Conservation (phyloP, 1,140 invertebrate species). For the Zeugodacus cucurbitae region DNA sequence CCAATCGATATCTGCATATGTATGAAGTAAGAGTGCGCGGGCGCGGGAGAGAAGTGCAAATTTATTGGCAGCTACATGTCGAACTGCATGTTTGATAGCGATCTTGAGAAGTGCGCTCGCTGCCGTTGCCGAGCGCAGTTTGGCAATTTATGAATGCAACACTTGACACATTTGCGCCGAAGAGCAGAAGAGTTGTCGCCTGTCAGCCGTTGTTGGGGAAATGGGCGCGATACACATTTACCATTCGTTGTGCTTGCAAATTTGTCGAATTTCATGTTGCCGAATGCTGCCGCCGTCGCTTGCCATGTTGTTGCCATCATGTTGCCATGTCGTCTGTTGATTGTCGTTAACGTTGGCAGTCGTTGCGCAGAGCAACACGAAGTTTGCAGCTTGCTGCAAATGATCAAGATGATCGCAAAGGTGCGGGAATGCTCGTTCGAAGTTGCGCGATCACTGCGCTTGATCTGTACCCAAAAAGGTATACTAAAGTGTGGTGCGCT, state of each 20-base stretch:
- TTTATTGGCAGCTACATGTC: constrained; percentile 37
- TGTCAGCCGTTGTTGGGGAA: constrained; percentile 28
- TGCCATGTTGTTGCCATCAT: not conserved
- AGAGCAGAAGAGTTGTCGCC: constrained; percentile 32
- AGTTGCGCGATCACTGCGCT: not conserved
- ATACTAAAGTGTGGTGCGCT: not conserved
- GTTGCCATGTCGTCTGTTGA: not conserved
- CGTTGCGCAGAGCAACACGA: not conserved
- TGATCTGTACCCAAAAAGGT: not conserved
- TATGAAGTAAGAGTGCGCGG: not conserved
- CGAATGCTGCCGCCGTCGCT: not conserved
- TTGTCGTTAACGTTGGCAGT: constrained; percentile 1
- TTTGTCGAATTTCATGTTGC: constrained; percentile 19
- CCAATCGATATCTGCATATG: not conserved
- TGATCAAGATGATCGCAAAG: not conserved
- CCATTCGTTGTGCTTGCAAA: constrained; percentile 8
- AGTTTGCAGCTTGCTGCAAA: not conserved
- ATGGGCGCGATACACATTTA: constrained; percentile 19
- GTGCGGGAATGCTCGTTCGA: not conserved
- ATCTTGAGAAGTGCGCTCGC: constrained; percentile 2
- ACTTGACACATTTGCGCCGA: constrained; percentile 28
- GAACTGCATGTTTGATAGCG: constrained; percentile 32
- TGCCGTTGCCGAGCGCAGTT: not conserved
- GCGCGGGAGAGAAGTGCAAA: constrained; percentile 3
- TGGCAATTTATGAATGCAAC: constrained; percentile 34